A percentile compares a stretch with the other conserved stretches of the same genome.
Evolutionary conservation across 1,140 invertebrate species (phyloP).

Genomic region (Achatina immaculata): DNA sequence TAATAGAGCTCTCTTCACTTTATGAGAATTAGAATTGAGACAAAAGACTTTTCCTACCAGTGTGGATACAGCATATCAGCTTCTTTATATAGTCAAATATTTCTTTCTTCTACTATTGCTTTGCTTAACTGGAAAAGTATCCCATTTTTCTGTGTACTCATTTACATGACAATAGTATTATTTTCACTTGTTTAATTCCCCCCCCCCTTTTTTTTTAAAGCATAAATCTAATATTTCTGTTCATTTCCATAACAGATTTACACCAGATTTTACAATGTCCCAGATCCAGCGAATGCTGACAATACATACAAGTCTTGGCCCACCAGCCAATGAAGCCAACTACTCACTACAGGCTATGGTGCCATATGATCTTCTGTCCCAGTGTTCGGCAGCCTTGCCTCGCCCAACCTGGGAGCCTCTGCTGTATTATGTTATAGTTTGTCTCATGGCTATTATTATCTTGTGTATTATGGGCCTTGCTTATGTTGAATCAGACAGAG

Average conservation of each 20-base stretch:
- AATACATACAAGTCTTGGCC: conserved; percentile 73
- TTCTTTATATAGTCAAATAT: no score
- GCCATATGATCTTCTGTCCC: conserved; percentile 81
- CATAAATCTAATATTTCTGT: no score
- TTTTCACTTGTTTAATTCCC: no score
- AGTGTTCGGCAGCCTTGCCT: conserved; percentile 80
- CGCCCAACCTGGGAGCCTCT: conserved; percentile 85
- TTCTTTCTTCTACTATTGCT: no score
- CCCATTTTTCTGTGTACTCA: no score
- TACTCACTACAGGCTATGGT: conserved; percentile 86
- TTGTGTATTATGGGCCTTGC: conserved; percentile 79
- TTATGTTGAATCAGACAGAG: conserved; percentile 81
- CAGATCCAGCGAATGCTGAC: conserved; percentile 78
- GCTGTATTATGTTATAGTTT: conserved; percentile 80
- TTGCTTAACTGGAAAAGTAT: no score
- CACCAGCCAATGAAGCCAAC: conserved; percentile 74
- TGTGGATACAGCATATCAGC: no score
- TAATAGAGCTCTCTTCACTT: no score
- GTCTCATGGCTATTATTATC: conserved; percentile 78
- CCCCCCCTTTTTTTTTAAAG: no score
- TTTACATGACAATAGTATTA: no score
- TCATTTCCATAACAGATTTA: conserved; percentile 76
- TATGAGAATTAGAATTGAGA: no score
- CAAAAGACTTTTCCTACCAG: no score
- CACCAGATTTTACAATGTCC: conserved; percentile 91